Evolutionary conservation across 2,888 invertebrate genomes (phyloP).

Genomic region (Timema cristinae): DNA sequence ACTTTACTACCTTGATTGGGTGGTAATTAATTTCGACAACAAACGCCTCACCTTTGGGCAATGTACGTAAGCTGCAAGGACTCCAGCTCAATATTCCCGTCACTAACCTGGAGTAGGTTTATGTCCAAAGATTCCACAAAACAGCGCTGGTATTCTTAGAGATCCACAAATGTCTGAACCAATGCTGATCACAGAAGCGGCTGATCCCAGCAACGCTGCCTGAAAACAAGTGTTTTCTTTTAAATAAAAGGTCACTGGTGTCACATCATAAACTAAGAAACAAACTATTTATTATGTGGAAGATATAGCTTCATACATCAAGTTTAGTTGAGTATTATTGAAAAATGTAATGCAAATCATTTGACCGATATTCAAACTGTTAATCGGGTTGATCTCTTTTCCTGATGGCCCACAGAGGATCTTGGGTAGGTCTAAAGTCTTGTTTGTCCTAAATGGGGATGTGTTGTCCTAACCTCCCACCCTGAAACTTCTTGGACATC

Average conservation of each 20-base stretch:
- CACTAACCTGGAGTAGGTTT: slow-evolving; percentile 67
- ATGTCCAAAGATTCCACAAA: slow-evolving; percentile 84
- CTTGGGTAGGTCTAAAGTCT: too few species aligned
- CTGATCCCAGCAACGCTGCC: slow-evolving; percentile 69
- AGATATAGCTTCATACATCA: neutral
- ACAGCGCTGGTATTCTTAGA: slow-evolving; percentile 78
- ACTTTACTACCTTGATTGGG: too few species aligned
- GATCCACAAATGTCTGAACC: slow-evolving; percentile 87
- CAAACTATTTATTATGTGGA: neutral
- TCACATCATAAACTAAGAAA: neutral
- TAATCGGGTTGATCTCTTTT: too few species aligned
- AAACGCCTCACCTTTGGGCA: too few species aligned
- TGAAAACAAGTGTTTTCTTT: slow-evolving; percentile 39
- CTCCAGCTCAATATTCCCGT: neutral
- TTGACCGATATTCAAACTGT: too few species aligned
- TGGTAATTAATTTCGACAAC: too few species aligned
- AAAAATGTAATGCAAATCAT: too few species aligned
- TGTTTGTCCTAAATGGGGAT: too few species aligned
- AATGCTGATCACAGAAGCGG: slow-evolving; percentile 71
- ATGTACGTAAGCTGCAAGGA: too few species aligned
- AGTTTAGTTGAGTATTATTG: neutral
- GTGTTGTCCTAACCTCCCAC: too few species aligned
- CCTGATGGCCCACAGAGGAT: too few species aligned
- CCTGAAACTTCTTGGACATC: too few species aligned
- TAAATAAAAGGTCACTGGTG: neutral